These are phyloP conservation scores for Vulpes vulpes DNA, from an alignment of 2,113 vertebrate genomes.

Conservation along the genomic window DNA sequence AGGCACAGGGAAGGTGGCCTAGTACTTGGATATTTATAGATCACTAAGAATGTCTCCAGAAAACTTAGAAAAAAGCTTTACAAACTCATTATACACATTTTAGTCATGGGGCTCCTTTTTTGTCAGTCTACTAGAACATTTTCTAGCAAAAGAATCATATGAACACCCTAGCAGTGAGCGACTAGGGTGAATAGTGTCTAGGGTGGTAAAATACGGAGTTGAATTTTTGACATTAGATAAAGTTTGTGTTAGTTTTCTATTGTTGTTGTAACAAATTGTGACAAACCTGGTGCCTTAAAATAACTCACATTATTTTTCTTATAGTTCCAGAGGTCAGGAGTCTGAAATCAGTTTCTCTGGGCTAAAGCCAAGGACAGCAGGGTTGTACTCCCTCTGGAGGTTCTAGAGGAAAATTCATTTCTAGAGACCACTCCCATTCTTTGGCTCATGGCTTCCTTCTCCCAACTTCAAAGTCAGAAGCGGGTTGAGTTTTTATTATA, in stretches of 20 bases:
- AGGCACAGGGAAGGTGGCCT: neutral
- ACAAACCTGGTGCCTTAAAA: neutral
- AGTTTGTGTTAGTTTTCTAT: neutral
- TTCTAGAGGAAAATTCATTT: neutral
- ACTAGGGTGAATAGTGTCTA: neutral
- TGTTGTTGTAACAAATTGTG: neutral
- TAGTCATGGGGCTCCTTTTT: neutral
- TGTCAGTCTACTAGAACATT: neutral
- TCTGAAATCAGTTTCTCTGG: neutral
- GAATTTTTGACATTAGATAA: neutral
- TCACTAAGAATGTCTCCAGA: neutral
- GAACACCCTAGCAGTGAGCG: neutral
- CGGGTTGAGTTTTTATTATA: neutral
- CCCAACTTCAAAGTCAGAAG: neutral
- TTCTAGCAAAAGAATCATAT: neutral
- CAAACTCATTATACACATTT: neutral
- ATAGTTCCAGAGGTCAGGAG: neutral
- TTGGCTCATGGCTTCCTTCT: neutral
- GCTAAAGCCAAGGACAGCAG: neutral
- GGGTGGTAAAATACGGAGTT: neutral
- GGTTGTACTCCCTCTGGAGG: neutral
- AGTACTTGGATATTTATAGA: neutral
- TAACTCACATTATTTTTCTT: neutral
- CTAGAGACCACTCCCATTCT: neutral
- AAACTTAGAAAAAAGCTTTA: neutral